Evolutionary conservation across 2,888 invertebrate species (phyloP).

Genomic region (Lampropteryx suffumata): DNA sequence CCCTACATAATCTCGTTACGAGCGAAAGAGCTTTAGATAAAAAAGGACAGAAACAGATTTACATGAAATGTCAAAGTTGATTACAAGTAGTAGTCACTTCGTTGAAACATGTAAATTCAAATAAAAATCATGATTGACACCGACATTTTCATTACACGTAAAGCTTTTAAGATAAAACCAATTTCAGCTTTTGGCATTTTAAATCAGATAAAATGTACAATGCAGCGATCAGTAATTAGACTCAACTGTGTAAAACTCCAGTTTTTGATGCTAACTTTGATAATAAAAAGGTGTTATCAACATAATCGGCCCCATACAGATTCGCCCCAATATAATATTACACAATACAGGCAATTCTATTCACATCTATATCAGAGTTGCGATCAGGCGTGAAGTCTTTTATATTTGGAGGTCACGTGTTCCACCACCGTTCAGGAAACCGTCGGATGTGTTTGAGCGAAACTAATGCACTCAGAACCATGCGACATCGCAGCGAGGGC

Average conservation of each 20-base stretch:
- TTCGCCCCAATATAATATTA: slow-evolving; percentile 61
- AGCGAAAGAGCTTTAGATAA: slow-evolving; percentile 73
- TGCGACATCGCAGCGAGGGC: slow-evolving; percentile 57
- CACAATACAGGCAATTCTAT: slow-evolving; percentile 78
- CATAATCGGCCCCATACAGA: slow-evolving; percentile 39
- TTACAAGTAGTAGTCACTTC: slow-evolving; percentile 52
- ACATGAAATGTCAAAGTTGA: slow-evolving; percentile 76
- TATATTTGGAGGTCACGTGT: slow-evolving; percentile 77
- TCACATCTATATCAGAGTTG: slow-evolving; percentile 69
- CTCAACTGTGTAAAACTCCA: slow-evolving; percentile 12
- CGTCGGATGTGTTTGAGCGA: slow-evolving; percentile 74
- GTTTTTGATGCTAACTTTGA: slow-evolving; percentile 23
- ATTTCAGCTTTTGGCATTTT: slow-evolving; percentile 5
- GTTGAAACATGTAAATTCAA: slow-evolving; percentile 54
- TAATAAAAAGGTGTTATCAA: slow-evolving; percentile 38
- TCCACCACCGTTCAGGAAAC: slow-evolving; percentile 75
- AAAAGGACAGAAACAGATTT: slow-evolving; percentile 76
- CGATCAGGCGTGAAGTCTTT: slow-evolving; percentile 80
- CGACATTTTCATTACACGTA: slow-evolving; percentile 12
- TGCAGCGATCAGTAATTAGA: slow-evolving; percentile 7
- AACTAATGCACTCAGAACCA: slow-evolving; percentile 80
- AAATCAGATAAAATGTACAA: slow-evolving; percentile 8
- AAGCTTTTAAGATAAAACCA: slow-evolving; percentile 11
- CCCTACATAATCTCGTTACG: slow-evolving; percentile 78
- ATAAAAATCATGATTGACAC: slow-evolving; percentile 47